Base-by-base conservation (phyloP, 2,888 invertebrate genomes). In the Pheosia gnoma region DNA sequence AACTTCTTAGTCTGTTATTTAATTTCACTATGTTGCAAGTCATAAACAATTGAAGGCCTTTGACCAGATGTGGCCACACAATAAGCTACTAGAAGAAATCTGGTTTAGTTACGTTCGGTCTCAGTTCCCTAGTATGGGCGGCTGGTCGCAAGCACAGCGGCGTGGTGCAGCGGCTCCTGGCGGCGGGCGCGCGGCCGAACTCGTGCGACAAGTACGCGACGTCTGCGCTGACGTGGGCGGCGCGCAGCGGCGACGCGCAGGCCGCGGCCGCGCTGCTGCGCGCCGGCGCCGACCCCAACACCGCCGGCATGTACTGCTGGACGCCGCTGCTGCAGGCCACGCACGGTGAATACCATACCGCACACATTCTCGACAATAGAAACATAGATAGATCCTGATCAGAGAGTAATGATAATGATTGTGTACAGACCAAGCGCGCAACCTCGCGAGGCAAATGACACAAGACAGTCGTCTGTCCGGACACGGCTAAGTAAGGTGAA, bases 221-320 rank as follows among this genome's bases (percentile, higher is more conserved):
- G 9, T 98, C 99, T 0, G 98, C 99, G 6, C 91, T 99, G 51
- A 97, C 99, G 52, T 99, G 99, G 98, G 99, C 99, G 5, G 96
- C 98, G 71, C 95, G 99, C 6, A 97, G 98, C 77, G 99, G 99
- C 36, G 97, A 97, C 86, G 94, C 95, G 6, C 96, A 97, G 66
- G 96, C 99, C 43, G 98, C 98, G 57, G 96, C 96, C 68, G 95
- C 96, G 61, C 93, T 99, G 59, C 88, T 99, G 57, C 96, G 96
- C 72, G 96, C 97, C 64, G 98, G 98, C 66, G 98, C 98, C 54
- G 97, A 96, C 84, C 96, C 97, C 5, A 98, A 98, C 86, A 96
- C 96, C 41, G 97, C 98, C 65, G 99, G 99, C 78, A 99, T 99
- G 98, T 98, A 99, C 89, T 99, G 98, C 38, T 98, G 99, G 98